Conservation (phyloP, 2,888 invertebrate genomes). For the Dicyrtomina minuta region DNA sequence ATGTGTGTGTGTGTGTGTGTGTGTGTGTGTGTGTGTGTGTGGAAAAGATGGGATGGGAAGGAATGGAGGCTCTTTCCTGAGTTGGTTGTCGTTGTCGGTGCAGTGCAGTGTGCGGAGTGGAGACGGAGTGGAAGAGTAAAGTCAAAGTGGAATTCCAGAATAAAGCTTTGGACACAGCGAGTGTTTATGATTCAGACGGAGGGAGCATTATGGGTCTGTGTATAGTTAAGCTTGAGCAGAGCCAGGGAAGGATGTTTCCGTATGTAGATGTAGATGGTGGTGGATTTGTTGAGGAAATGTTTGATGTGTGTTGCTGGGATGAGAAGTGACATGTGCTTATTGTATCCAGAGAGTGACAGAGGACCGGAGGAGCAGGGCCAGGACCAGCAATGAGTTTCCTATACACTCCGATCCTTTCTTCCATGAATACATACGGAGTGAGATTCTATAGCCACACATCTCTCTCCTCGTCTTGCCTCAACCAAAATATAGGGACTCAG, state of each 20-base stretch:
- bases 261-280: conserved; percentile 2
- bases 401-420: conserved; percentile 8
- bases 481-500: conserved; percentile 4
- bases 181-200: too few relatives aligned
- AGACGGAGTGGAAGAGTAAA: background rate
- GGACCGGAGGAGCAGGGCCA: background rate
- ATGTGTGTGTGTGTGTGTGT: background rate
- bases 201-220: background rate
- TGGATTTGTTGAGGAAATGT: conserved; percentile 35
- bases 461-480: too few relatives aligned
- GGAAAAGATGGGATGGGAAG: background rate
- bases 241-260: background rate
- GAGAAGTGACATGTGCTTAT: conserved; percentile 38
- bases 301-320: conserved; percentile 37
- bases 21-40: background rate
- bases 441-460: background rate
- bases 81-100: background rate
- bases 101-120: background rate
- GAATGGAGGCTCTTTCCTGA: conserved; percentile 3
- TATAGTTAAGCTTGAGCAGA: background rate
- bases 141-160: background rate
- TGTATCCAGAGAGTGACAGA: conserved; percentile 32
- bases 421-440: background rate
- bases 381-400: conserved; percentile 21
- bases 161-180: background rate